Conservation (phyloP, 2,888 invertebrate genomes). For the Lymantria monacha region DNA sequence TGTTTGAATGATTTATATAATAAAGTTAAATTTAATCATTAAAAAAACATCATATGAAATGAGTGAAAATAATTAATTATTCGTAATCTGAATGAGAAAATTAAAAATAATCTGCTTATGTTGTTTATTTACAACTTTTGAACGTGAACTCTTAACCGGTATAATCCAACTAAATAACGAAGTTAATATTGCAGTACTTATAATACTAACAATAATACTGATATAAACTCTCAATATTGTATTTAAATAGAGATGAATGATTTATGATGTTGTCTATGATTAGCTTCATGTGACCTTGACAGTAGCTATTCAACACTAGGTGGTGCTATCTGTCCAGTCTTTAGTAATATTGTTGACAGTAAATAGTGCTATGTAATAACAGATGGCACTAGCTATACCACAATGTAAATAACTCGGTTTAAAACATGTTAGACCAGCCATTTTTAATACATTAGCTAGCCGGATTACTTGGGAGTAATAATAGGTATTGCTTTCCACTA, state of each 20-base stretch:
- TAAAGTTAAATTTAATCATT: no score
- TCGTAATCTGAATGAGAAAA: no score
- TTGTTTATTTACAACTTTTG: not conserved
- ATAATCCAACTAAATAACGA: constrained; percentile 6
- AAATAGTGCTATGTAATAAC: not conserved
- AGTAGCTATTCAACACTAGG: constrained; percentile 42
- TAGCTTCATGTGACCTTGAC: constrained; percentile 54
- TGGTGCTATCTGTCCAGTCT: constrained; percentile 14
- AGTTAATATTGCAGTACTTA: not conserved
- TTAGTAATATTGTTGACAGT: not conserved
- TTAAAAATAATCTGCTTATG: no score
- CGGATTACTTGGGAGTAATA: no score
- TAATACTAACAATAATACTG: not conserved
- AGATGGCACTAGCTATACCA: not conserved
- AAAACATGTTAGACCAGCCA: no score
- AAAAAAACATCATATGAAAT: not conserved
- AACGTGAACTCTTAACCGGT: not conserved
- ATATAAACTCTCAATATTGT: constrained; percentile 14
- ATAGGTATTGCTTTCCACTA: no score
- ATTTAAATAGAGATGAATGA: constrained; percentile 24
- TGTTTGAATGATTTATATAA: no score
- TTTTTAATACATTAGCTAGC: no score
- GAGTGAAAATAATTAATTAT: not conserved
- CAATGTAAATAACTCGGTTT: no score
- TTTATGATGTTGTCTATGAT: constrained; percentile 49